A percentile compares a stretch with the other conserved stretches of the same genome.
These are phyloP conservation scores for Belgica antarctica DNA, from an alignment of 2,888 invertebrate species.

Conservation along the genomic window DNA sequence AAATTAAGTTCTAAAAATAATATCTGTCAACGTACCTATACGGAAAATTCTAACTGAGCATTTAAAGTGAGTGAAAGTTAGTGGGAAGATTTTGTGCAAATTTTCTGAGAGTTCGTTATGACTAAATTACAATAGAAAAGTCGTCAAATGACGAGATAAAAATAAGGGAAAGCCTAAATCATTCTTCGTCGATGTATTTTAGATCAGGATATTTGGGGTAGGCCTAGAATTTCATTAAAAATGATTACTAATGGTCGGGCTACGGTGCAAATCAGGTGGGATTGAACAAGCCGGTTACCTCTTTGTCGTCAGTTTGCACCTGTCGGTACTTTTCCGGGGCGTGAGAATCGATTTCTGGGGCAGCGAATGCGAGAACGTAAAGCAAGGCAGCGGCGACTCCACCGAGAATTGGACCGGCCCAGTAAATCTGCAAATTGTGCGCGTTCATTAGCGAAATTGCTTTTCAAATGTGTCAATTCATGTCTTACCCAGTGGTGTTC, in stretches of 20 bases:
- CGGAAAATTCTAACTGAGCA: neutral
- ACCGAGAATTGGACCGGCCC: slow-evolving; percentile 83
- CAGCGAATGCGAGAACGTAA: slow-evolving; percentile 67
- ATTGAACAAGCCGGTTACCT: slow-evolving; percentile 50
- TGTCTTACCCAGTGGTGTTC: slow-evolving; percentile 73
- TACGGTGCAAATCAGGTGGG: neutral
- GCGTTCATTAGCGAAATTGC: too few species aligned
- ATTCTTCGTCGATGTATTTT: slow-evolving; percentile 43
- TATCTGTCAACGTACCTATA: neutral
- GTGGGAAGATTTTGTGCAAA: too few species aligned
- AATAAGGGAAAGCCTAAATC: neutral
- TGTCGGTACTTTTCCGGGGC: slow-evolving; percentile 52
- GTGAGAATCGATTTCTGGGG: slow-evolving; percentile 51
- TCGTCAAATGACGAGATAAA: neutral
- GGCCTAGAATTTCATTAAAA: slow-evolving; percentile 37
- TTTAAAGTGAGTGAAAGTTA: neutral
- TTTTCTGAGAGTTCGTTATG: neutral
- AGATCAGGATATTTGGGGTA: slow-evolving; percentile 35
- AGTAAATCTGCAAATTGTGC: slow-evolving; percentile 69
- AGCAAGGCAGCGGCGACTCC: slow-evolving; percentile 74
- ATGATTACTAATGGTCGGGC: slow-evolving; percentile 29
- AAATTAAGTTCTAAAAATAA: neutral
- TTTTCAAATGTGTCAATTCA: neutral
- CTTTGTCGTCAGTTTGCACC: slow-evolving; percentile 61
- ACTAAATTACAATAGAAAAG: neutral